Evolutionary conservation across 2,888 invertebrate genomes (phyloP).

Genomic region (Leptothorax acervorum): DNA sequence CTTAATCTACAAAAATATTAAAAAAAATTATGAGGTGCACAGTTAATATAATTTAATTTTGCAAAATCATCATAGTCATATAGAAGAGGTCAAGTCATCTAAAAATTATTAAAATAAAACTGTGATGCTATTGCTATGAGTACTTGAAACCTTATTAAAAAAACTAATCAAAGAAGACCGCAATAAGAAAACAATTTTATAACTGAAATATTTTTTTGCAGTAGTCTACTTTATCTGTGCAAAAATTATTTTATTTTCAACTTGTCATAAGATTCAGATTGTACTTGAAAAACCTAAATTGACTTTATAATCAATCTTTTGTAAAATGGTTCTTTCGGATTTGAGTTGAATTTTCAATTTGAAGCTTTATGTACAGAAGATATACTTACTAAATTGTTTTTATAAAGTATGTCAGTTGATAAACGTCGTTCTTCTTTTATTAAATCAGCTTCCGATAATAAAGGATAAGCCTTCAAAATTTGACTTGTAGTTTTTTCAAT

Average conservation of each 20-base stretch:
- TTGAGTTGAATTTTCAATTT: too few species aligned
- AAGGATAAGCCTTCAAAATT: not conserved
- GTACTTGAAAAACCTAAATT: too few species aligned
- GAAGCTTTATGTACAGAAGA: not conserved
- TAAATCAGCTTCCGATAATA: not conserved
- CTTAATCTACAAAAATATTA: not conserved
- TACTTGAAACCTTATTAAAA: too few species aligned
- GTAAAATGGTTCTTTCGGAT: not conserved
- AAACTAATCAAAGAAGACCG: too few species aligned
- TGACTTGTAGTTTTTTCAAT: not conserved
- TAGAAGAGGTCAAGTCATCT: not conserved
- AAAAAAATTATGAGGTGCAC: not conserved
- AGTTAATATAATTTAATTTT: not conserved
- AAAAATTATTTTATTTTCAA: too few species aligned
- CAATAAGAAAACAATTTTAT: too few species aligned
- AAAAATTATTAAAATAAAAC: too few species aligned
- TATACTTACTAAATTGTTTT: constrained; percentile 4
- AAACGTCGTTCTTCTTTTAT: not conserved
- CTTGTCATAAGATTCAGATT: too few species aligned
- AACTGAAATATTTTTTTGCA: too few species aligned
- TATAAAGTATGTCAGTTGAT: not conserved
- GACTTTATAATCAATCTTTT: not conserved
- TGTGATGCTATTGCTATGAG: too few species aligned
- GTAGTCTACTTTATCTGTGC: too few species aligned
- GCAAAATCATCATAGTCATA: not conserved